These are phyloP conservation scores for Morpho helenor DNA, from an alignment of 2,888 invertebrate genomes.

Conservation along the genomic window DNA sequence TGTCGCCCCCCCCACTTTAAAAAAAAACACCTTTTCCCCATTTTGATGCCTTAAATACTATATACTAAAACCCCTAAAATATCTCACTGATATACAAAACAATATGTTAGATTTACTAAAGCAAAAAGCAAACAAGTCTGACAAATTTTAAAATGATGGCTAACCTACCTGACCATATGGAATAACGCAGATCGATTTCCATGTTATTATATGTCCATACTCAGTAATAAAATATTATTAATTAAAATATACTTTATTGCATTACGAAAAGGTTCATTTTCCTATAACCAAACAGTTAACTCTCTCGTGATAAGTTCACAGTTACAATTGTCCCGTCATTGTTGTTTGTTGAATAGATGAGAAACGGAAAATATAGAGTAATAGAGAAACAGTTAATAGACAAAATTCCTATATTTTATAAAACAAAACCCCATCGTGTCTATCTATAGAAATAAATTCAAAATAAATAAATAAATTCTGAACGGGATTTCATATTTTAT, in stretches of 20 bases:
- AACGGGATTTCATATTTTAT: no score
- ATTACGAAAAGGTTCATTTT: conserved; percentile 1
- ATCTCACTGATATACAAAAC: no score
- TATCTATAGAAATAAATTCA: no score
- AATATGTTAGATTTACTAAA: no score
- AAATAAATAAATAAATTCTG: no score
- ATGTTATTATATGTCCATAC: conserved; percentile 18
- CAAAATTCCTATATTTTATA: no score
- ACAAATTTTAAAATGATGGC: background rate
- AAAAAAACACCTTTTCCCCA: no score
- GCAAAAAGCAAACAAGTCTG: background rate
- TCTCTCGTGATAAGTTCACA: background rate
- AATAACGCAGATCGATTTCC: conserved; percentile 36
- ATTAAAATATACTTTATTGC: conserved; percentile 13
- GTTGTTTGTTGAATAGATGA: conserved; percentile 33
- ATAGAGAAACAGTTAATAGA: conserved; percentile 2
- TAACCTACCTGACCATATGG: conserved; percentile 23
- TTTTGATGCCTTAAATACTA: no score
- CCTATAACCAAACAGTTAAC: background rate
- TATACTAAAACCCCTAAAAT: no score
- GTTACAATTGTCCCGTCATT: conserved; percentile 32
- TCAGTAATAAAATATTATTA: background rate
- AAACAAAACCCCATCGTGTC: no score
- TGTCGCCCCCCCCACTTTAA: no score
- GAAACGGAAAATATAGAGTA: conserved; percentile 24